A percentile compares a stretch with the other conserved stretches of the same genome.
Evolutionary conservation across 2,113 vertebrate species (phyloP).

Genomic region (Sinocyclocheilus anophthalmus): DNA sequence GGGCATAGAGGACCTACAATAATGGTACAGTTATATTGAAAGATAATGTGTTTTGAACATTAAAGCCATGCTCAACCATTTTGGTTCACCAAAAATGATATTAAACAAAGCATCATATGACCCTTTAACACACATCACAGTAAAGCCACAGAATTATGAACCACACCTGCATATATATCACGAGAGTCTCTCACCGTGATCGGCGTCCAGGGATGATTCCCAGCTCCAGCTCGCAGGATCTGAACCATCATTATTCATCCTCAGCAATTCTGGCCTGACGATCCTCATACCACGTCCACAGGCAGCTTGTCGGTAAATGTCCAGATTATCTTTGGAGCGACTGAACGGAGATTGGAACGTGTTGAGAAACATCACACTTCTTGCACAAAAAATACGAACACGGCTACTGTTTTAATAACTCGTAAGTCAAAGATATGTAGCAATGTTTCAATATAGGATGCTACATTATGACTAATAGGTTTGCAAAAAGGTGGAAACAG

Average conservation of each 20-base stretch:
- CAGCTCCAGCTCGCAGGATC: constrained; percentile 77
- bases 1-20: too few relatives aligned
- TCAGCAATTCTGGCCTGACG: constrained; percentile 82
- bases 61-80: too few relatives aligned
- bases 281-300: constrained; percentile 86
- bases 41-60: too few relatives aligned
- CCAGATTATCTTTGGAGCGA: constrained; percentile 83
- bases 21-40: too few relatives aligned
- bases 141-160: not conserved
- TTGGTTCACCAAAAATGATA: too few relatives aligned
- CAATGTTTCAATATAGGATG: not conserved
- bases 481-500: too few relatives aligned
- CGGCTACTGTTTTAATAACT: too few relatives aligned
- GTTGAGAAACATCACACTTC: not conserved
- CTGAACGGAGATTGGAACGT: constrained; percentile 65
- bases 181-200: not conserved
- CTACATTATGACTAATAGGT: too few relatives aligned
- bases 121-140: not conserved
- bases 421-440: not conserved
- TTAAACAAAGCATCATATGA: too few relatives aligned
- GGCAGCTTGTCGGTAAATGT: constrained; percentile 88
- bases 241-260: constrained; percentile 77
- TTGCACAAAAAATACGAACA: not conserved
- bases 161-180: not conserved
- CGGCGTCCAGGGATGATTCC: constrained; percentile 73